Evolutionary conservation across 2,797 vertebrate genomes (phyloP), one percentile per base, ranked within the genome.

Genomic region (Peromyscus attwateri): DNA sequence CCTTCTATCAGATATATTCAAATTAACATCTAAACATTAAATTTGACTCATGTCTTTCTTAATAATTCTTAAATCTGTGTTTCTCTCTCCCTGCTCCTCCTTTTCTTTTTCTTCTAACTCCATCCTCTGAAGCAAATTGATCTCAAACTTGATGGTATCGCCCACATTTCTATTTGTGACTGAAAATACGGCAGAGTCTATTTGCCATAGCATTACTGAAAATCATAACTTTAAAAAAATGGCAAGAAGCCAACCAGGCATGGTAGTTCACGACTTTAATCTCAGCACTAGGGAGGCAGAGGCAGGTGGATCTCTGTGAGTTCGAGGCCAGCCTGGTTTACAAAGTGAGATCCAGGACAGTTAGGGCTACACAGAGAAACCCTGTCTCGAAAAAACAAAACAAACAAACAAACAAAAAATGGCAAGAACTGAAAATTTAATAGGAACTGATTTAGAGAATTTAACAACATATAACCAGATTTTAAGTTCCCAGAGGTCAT

Each of bases 161-260:
- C n/a, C 89, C 43, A 96, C 12, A 91, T 80, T 95, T 64, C 79
- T 88, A 10, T 71, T 84, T 82, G 34, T 49, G 80, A 60, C 14
- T 60, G n/a, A 82, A 82, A 82, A 82, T 60, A 57, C 60, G 13
- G n/a, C 60, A 87, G 49, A 29, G 87, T 87, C 62, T 13, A 87
- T 66, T 57, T n/a, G 46, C 34, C 73, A 62, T 34, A 23, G 6
- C 82, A 37, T 75, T 77, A 83, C 34, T 95, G 66, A 92, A 96
- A 94, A 94, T 49, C 12, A 17, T 88, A 91, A 95, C 25, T 93
- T 90, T 89, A 93, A 93, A 66, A 81, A 81, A 82, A 25, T 4
- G 14, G 25, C 80, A 82, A 82, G 25, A 62, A 62, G 64, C 64
- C 64, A 55, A 16, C 52, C 52, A 55, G 52, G 13, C 52, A 55